phyloP scores from a whole-genome alignment of 1,140 invertebrate species.

The Pomacea maculata region DNA sequence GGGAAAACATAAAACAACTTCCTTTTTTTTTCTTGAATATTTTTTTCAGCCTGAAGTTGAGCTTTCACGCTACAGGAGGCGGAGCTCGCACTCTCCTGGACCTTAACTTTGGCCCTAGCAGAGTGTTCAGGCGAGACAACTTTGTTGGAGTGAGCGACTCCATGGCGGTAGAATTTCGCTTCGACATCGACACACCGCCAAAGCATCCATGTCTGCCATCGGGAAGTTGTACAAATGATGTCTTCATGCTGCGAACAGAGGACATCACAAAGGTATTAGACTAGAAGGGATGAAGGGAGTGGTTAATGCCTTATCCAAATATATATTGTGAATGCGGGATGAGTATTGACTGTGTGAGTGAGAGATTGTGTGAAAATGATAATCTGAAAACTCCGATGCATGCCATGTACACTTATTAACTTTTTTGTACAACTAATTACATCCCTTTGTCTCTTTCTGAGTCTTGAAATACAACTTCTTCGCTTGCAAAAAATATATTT shows the following conservation, averaged over 20 bases:
- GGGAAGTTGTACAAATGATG: background rate
- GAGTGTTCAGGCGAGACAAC: background rate
- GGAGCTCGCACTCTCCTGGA: background rate
- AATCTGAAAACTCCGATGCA: too few species aligned
- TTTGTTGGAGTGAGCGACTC: background rate
- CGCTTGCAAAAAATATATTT: too few species aligned
- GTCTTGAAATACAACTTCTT: too few species aligned
- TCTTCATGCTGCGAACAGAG: background rate
- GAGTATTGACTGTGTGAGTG: too few species aligned
- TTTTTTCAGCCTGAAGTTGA: background rate
- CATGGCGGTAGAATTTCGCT: background rate
- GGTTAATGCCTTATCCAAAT: too few species aligned
- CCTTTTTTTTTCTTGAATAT: too few species aligned
- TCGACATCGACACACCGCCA: background rate
- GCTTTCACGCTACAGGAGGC: background rate
- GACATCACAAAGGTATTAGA: slow-evolving; percentile 3
- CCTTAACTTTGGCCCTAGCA: background rate
- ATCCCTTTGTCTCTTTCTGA: background rate
- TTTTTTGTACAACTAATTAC: too few species aligned
- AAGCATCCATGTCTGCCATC: background rate
- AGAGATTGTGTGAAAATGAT: too few species aligned
- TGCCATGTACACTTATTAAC: too few species aligned
- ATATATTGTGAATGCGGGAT: too few species aligned
- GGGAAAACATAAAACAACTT: too few species aligned
- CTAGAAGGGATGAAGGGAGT: too few species aligned